Evolutionary conservation across 2,113 vertebrate species (phyloP).

Genomic region (Crotophaga sulcirostris): DNA sequence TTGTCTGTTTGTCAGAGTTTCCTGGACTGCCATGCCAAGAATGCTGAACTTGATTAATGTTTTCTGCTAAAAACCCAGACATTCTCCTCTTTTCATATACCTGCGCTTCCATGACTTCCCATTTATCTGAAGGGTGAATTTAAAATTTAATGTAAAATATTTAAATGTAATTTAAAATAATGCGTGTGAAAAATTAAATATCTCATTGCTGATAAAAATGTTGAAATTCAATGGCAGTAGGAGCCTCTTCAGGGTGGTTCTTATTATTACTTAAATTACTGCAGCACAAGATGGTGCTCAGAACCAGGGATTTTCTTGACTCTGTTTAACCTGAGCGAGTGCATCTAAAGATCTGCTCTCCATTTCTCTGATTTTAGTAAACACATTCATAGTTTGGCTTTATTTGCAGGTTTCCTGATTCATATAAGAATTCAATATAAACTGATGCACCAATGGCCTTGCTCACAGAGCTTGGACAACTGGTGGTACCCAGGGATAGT

Average conservation of each 20-base stretch:
- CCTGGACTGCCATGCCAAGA: neutral
- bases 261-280: neutral
- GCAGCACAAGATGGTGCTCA: neutral
- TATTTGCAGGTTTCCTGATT: neutral
- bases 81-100: neutral
- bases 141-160: neutral
- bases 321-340: neutral
- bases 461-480: fast-evolving
- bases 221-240: neutral
- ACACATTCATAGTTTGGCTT: neutral
- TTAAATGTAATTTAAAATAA: neutral
- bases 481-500: neutral
- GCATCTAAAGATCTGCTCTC: fast-evolving
- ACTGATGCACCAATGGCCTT: neutral
- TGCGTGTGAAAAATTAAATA: neutral
- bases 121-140: neutral
- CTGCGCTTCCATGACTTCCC: neutral
- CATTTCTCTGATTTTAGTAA: neutral
- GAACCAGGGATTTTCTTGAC: neutral
- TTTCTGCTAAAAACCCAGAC: neutral
- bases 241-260: neutral
- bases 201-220: neutral
- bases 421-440: neutral
- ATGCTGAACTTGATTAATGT: neutral
- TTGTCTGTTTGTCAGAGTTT: slow-evolving; percentile 22